These are phyloP conservation scores for Heteromyza rotundicornis DNA, from an alignment of 2,888 invertebrate species.

Conservation along the genomic window DNA sequence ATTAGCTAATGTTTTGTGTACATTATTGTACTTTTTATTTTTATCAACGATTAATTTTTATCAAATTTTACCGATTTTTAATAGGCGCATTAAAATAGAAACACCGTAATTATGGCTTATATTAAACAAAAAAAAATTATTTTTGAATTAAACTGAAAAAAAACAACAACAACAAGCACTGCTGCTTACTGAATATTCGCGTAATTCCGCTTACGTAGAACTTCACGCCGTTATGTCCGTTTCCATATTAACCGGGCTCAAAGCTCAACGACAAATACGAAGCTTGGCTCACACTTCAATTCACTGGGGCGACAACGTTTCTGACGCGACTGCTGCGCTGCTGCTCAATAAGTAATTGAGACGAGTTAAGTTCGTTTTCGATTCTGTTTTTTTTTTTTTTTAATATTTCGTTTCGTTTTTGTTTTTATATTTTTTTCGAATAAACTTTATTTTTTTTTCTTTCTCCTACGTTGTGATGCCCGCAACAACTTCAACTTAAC, in stretches of 20 bases:
- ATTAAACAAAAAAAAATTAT: background rate
- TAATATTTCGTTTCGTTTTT: conserved; percentile 19
- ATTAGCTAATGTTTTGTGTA: no score
- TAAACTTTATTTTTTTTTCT: conserved; percentile 19
- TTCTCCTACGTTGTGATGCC: conserved; percentile 25
- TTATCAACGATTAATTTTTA: background rate
- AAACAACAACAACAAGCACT: background rate
- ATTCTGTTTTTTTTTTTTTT: conserved; percentile 21
- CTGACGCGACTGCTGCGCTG: no score
- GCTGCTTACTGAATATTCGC: no score
- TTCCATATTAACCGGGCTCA: background rate
- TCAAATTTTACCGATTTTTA: background rate
- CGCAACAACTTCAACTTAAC: conserved; percentile 48
- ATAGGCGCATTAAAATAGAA: background rate
- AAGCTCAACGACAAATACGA: no score
- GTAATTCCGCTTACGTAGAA: background rate
- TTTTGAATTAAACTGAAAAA: background rate
- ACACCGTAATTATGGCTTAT: background rate
- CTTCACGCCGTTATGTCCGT: background rate
- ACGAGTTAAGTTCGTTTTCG: no score
- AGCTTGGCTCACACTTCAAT: no score
- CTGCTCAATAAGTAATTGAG: no score
- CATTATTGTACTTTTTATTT: no score
- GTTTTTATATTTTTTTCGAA: conserved; percentile 31
- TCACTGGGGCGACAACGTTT: background rate